A percentile compares a stretch with the other conserved stretches of the same genome.
Evolutionary conservation across 1,140 invertebrate genomes (phyloP).

Genomic region (Ganaspis sp.): DNA sequence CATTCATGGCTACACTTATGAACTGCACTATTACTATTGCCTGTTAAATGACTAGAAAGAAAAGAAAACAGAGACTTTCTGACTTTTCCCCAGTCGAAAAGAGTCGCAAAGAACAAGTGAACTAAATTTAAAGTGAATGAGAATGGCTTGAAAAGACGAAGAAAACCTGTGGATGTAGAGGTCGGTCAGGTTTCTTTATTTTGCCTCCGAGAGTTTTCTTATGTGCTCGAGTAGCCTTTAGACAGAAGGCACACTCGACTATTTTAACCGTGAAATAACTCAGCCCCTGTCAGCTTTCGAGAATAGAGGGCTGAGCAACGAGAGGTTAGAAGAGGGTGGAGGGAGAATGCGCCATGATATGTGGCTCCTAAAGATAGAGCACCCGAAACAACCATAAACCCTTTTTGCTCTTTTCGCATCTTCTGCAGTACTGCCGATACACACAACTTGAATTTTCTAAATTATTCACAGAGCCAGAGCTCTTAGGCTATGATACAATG

Average conservation of each 20-base stretch:
- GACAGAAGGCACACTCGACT: conserved; percentile 64
- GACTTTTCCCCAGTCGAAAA: not conserved
- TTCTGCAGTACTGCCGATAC: not conserved
- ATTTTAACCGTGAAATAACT: conserved; percentile 74
- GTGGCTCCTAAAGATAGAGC: conserved; percentile 69
- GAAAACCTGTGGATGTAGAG: not conserved
- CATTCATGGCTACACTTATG: conserved; percentile 56
- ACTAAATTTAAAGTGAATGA: not conserved
- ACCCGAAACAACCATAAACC: conserved; percentile 67
- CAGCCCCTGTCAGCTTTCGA: conserved; percentile 54
- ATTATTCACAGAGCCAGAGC: not conserved
- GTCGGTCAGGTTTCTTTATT: conserved; percentile 41
- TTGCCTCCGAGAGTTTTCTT: conserved; percentile 48
- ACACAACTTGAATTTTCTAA: not conserved
- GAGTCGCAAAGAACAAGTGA: not conserved
- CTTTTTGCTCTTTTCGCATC: conserved; percentile 58
- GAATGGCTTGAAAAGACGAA: not conserved
- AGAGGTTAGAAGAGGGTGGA: conserved; percentile 38
- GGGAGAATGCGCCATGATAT: conserved; percentile 61
- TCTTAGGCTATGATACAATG: no score
- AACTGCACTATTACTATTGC: not conserved
- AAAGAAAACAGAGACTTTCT: not conserved
- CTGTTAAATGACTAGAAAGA: not conserved
- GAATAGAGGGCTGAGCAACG: conserved; percentile 47
- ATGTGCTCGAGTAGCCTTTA: conserved; percentile 46